Evolutionary conservation across 2,888 invertebrate genomes (phyloP).

Genomic region (Xanthia icteritia): DNA sequence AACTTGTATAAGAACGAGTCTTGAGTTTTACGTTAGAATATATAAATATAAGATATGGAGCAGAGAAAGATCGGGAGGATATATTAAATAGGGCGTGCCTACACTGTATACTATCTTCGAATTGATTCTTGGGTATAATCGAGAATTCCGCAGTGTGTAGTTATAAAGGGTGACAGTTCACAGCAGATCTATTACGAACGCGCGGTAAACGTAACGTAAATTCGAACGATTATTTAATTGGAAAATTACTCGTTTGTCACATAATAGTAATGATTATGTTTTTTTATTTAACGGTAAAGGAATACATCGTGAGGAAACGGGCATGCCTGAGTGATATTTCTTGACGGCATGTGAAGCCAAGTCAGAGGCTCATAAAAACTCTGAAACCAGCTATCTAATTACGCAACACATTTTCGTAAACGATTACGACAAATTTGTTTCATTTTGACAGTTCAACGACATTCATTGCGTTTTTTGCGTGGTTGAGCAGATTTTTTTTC

Average conservation of each 20-base stretch:
- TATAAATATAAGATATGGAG: slow-evolving; percentile 22
- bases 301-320: too few relatives aligned
- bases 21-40: slow-evolving; percentile 14
- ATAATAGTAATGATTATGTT: too few relatives aligned
- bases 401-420: too few relatives aligned
- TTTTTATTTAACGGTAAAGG: too few relatives aligned
- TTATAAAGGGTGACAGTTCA: neutral
- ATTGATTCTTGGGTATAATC: slow-evolving; percentile 21
- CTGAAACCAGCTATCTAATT: too few relatives aligned
- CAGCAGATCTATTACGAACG: neutral
- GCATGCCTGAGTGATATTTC: too few relatives aligned
- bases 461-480: too few relatives aligned
- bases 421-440: too few relatives aligned
- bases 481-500: too few relatives aligned
- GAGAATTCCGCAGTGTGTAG: neutral
- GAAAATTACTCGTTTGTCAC: neutral
- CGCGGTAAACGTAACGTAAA: neutral
- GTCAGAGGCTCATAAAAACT: too few relatives aligned
- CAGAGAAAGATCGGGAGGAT: slow-evolving; percentile 9
- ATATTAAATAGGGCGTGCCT: slow-evolving; percentile 43
- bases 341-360: too few relatives aligned
- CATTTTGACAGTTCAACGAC: too few relatives aligned
- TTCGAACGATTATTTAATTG: neutral
- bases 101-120: neutral
- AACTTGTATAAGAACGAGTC: slow-evolving; percentile 12